Conservation (phyloP, 2,888 invertebrate species). For the Caenorhabditis sinica region DNA sequence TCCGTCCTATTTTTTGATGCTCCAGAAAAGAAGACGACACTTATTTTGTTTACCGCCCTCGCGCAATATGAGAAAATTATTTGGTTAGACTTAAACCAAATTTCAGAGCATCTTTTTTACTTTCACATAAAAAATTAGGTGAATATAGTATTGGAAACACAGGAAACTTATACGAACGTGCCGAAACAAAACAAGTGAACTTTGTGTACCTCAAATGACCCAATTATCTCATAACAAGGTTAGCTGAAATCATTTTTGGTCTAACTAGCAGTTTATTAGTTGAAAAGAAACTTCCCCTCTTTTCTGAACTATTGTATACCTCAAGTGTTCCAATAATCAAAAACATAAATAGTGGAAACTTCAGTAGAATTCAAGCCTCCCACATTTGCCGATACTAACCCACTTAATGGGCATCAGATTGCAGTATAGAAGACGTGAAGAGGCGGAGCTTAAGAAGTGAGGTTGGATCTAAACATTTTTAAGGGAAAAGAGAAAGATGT, state of each 20-base stretch:
- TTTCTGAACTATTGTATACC: neutral
- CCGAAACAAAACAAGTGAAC: neutral
- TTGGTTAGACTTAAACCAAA: neutral
- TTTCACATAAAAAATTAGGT: neutral
- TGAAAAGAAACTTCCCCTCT: neutral
- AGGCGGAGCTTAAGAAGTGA: constrained; percentile 12
- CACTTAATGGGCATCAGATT: constrained; percentile 57
- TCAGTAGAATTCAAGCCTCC: constrained; percentile 8
- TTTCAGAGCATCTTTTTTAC: neutral
- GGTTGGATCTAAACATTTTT: constrained; percentile 9
- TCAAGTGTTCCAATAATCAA: neutral
- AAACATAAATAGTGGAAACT: no score
- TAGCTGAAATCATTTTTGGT: neutral
- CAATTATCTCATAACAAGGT: neutral
- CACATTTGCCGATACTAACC: constrained; percentile 5
- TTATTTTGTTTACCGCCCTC: constrained; percentile 11
- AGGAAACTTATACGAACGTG: constrained; percentile 2
- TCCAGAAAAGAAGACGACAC: neutral
- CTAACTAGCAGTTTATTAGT: neutral
- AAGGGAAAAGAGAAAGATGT: neutral
- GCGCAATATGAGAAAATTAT: neutral
- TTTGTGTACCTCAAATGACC: neutral
- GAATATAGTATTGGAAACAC: no score
- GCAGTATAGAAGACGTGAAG: constrained; percentile 19
- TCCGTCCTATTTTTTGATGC: neutral